Conservation (phyloP, 2,888 invertebrate genomes). For the Drosophila prolongata region DNA sequence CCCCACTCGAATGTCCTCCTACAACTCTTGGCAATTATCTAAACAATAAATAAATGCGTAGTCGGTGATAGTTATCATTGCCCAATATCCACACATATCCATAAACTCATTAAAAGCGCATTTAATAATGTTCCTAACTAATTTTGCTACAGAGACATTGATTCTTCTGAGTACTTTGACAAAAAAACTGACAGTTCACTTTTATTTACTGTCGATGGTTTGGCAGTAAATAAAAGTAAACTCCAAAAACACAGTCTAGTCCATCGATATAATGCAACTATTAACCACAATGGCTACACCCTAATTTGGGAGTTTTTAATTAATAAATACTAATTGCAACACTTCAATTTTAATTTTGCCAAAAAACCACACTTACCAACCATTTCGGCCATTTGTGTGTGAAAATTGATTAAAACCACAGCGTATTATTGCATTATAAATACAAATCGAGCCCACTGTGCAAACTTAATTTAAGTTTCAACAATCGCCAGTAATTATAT, state of each 20-base stretch:
- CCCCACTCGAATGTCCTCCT: not conserved
- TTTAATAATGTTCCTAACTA: constrained; percentile 55
- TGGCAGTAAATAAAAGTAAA: too few relatives aligned
- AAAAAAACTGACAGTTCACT: too few relatives aligned
- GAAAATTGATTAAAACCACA: not conserved
- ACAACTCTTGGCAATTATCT: constrained; percentile 23
- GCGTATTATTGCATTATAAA: not conserved
- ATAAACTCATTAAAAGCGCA: constrained; percentile 73
- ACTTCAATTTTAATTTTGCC: constrained; percentile 6
- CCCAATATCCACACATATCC: constrained; percentile 35
- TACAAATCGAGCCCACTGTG: constrained; percentile 6
- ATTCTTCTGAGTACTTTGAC: too few relatives aligned
- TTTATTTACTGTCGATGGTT: too few relatives aligned
- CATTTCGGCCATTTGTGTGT: not conserved
- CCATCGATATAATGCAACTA: too few relatives aligned
- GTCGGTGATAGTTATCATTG: constrained; percentile 12
- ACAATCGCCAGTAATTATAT: constrained; percentile 39
- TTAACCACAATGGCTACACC: too few relatives aligned
- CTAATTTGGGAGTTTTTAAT: not conserved
- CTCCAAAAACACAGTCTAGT: too few relatives aligned
- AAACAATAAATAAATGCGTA: constrained; percentile 19
- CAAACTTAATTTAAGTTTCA: constrained; percentile 30
- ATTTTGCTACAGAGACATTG: too few relatives aligned
- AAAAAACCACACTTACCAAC: constrained; percentile 11
- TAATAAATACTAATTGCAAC: not conserved